A percentile compares a stretch with the other conserved stretches of the same genome.
These are phyloP conservation scores for Synanceia verrucosa DNA, from an alignment of 2,797 vertebrate species.

Conservation along the genomic window DNA sequence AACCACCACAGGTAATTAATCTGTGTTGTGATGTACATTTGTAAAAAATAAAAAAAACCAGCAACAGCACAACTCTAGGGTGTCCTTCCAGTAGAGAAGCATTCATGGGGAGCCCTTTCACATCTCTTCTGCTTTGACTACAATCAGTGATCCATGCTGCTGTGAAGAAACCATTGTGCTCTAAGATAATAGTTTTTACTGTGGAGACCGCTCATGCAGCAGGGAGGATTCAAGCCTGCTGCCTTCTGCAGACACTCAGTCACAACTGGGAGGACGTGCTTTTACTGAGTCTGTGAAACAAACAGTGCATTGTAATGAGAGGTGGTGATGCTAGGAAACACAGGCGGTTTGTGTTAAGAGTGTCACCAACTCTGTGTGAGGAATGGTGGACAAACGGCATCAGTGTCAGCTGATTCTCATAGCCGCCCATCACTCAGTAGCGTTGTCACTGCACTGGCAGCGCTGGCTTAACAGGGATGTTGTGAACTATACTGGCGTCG, in stretches of 20 bases:
- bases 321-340: constrained; percentile 16
- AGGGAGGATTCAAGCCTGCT: constrained; percentile 26
- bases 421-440: constrained; percentile 4
- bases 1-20: not conserved
- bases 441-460: constrained; percentile 15
- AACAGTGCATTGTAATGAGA: constrained; percentile 21
- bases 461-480: not conserved
- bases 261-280: constrained; percentile 4
- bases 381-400: constrained; percentile 20
- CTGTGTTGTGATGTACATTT: too few species aligned
- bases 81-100: constrained; percentile 16
- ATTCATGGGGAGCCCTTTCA: constrained; percentile 28
- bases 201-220: constrained; percentile 44
- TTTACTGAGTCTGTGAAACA: constrained; percentile 28
- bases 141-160: constrained; percentile 51
- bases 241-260: not conserved
- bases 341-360: constrained; percentile 45
- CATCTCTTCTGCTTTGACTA: constrained; percentile 35
- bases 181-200: constrained; percentile 62
- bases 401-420: constrained; percentile 40
- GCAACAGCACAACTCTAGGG: not conserved
- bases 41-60: not conserved
- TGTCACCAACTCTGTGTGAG: constrained; percentile 28
- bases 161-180: constrained; percentile 49
- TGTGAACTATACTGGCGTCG: not conserved